Evolutionary conservation across 2,888 invertebrate genomes (phyloP).

Genomic region (Cancer borealis): DNA sequence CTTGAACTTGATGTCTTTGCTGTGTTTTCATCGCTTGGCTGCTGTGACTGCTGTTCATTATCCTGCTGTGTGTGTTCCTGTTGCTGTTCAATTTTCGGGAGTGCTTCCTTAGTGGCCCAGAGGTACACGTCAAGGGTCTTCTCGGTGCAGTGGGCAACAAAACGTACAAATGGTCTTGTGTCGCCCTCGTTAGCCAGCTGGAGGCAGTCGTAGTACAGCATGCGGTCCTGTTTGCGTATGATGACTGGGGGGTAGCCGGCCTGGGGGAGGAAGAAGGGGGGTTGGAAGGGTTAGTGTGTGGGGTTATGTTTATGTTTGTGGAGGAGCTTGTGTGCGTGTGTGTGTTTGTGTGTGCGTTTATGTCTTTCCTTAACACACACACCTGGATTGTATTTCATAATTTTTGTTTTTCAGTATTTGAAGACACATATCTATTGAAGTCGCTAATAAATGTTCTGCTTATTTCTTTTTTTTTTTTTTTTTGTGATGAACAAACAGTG

Average conservation of each 20-base stretch:
- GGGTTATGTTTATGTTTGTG: neutral
- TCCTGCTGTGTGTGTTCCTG: neutral
- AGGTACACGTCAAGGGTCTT: slow-evolving; percentile 92
- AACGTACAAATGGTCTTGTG: slow-evolving; percentile 95
- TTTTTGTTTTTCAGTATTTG: no score
- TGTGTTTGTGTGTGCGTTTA: neutral
- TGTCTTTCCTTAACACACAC: no score
- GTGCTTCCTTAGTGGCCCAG: slow-evolving; percentile 87
- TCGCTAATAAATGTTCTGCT: neutral
- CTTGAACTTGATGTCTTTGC: neutral
- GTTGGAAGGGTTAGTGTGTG: neutral
- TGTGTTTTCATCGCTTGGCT: neutral
- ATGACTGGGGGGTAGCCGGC: slow-evolving; percentile 98
- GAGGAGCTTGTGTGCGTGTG: slow-evolving; percentile 5
- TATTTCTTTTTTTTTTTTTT: no score
- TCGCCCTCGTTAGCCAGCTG: slow-evolving; percentile 96
- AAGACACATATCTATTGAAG: neutral
- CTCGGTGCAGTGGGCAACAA: slow-evolving; percentile 95
- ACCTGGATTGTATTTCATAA: no score
- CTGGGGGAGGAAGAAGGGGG: slow-evolving; percentile 78
- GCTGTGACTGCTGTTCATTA: neutral
- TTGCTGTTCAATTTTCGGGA: slow-evolving; percentile 73
- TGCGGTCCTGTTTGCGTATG: slow-evolving; percentile 89
- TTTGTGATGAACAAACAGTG: no score
- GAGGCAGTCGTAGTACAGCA: slow-evolving; percentile 87